Percentiles rank a stretch among this genome's conserved stretches.
Evolutionary conservation across 2,888 invertebrate genomes (phyloP).

Genomic region (Scaptomyza flava): DNA sequence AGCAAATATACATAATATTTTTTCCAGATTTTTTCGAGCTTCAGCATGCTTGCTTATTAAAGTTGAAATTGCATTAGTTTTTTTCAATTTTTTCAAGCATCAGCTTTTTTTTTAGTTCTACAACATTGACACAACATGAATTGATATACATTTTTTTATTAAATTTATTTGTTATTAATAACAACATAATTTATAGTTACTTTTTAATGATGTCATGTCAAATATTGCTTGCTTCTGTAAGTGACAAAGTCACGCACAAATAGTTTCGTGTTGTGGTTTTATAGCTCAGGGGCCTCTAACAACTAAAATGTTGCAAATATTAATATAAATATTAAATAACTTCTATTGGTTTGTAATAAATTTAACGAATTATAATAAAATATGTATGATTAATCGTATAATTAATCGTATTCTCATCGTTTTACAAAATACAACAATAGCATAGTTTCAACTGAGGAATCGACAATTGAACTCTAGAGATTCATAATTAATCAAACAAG

Average conservation of each 20-base stretch:
- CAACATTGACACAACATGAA: constrained; percentile 4
- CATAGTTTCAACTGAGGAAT: too few species aligned
- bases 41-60: constrained; percentile 45
- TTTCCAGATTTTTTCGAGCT: constrained; percentile 56
- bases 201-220: constrained; percentile 33
- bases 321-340: constrained; percentile 10
- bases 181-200: constrained; percentile 46
- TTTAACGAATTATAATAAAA: neutral
- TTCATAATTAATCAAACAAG: neutral
- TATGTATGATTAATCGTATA: neutral
- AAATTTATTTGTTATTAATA: constrained; percentile 49
- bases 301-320: neutral
- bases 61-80: constrained; percentile 50
- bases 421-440: too few species aligned
- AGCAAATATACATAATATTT: constrained; percentile 80
- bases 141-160: constrained; percentile 13
- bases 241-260: constrained; percentile 20
- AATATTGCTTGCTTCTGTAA: constrained; percentile 7
- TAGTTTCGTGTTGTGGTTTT: constrained; percentile 6
- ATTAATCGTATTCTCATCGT: too few species aligned
- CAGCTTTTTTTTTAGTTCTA: neutral
- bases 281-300: neutral
- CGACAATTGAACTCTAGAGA: too few species aligned
- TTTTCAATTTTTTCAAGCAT: neutral
- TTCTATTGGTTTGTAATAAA: constrained; percentile 1